phyloP scores from a whole-genome alignment of 92 coral and sea anemone species.

The Micromussa lordhowensis region DNA sequence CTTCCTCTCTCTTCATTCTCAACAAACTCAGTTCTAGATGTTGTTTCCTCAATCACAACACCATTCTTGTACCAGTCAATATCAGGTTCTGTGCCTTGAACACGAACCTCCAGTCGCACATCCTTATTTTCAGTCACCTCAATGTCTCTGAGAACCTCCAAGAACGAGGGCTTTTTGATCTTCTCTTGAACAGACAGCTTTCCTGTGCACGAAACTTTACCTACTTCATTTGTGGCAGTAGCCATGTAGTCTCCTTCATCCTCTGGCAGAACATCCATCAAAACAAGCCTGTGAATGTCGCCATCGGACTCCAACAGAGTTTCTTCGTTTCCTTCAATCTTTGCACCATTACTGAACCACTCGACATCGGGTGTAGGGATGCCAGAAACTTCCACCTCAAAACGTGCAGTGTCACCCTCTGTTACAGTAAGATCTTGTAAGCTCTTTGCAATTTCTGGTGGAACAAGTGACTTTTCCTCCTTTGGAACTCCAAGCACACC shows the following conservation, averaged over 20 bases:
- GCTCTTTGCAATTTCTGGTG: slow-evolving; percentile 39
- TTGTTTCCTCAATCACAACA: slow-evolving; percentile 67
- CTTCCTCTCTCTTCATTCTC: slow-evolving; percentile 75
- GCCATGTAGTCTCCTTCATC: slow-evolving; percentile 88
- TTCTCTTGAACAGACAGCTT: slow-evolving; percentile 73
- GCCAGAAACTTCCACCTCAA: slow-evolving; percentile 72
- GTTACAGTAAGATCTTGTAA: slow-evolving; percentile 59
- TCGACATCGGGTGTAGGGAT: slow-evolving; percentile 72
- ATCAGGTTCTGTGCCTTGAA: slow-evolving; percentile 83
- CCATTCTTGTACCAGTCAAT: slow-evolving; percentile 93
- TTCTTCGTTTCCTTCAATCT: slow-evolving; percentile 69
- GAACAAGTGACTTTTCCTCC: slow-evolving; percentile 7
- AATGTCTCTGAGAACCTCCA: slow-evolving; percentile 62
- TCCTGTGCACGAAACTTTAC: slow-evolving; percentile 71
- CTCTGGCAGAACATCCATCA: slow-evolving; percentile 68
- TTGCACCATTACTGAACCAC: slow-evolving; percentile 79
- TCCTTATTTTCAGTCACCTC: slow-evolving; percentile 71
- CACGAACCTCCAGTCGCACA: slow-evolving; percentile 80
- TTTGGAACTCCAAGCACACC: slow-evolving; percentile 50
- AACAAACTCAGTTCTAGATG: slow-evolving; percentile 65
- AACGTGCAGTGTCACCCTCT: slow-evolving; percentile 80
- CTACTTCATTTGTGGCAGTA: slow-evolving; percentile 80
- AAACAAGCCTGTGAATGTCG: slow-evolving; percentile 67
- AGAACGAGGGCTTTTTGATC: slow-evolving; percentile 66
- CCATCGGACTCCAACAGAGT: slow-evolving; percentile 75